Base-by-base conservation (phyloP, 2,888 invertebrate genomes). In the Drosophila neotestacea region DNA sequence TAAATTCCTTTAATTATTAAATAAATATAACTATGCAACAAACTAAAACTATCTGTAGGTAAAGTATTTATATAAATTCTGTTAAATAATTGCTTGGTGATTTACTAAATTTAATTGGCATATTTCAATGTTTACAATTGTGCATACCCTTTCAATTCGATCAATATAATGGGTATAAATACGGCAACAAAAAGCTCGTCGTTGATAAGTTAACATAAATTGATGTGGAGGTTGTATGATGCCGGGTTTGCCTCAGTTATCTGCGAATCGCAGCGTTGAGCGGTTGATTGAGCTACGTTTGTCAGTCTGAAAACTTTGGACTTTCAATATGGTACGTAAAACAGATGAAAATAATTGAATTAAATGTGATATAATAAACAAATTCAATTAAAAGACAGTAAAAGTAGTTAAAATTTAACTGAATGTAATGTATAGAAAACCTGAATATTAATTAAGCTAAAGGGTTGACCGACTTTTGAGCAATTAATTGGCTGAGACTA, bases 261-360 rank as follows among this genome's bases (percentile, higher is more conserved):
- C 16, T 28, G 16, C 11, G 16, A 52, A 41, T 52, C 39, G 46
- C 39, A 16, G 10, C 39, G n/a, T 7, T 13, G 9, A 36, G 6
- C 30, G 13, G 36, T 47, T n/a, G 32, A 32, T 38, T 6, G 28
- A 7, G 4, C 28, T 38, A 13, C 5, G 28, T 28, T 38, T 27
- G 11, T 11, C 4, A 10, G 9, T 13, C 0, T 1, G 9, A 10
- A 16, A 16, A 16, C 1, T 13, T 47, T 5, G 9, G 16, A 42
- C 41, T 32, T 32, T 54, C 32, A 66, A 38, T 46, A 55, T 66
- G 55, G 55, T 48, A 16, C 28, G 52, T 46, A 39, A 4, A 4
- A 32, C n/a, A 13, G 1, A 22, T 44, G 3, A 27, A 22, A 27
- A 6, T 5, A 44, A 11, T 36, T 36, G 36, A 36, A 1, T 9